phyloP scores from a whole-genome alignment of 2,888 invertebrate species.

The Zygothrica quintamaculata region DNA sequence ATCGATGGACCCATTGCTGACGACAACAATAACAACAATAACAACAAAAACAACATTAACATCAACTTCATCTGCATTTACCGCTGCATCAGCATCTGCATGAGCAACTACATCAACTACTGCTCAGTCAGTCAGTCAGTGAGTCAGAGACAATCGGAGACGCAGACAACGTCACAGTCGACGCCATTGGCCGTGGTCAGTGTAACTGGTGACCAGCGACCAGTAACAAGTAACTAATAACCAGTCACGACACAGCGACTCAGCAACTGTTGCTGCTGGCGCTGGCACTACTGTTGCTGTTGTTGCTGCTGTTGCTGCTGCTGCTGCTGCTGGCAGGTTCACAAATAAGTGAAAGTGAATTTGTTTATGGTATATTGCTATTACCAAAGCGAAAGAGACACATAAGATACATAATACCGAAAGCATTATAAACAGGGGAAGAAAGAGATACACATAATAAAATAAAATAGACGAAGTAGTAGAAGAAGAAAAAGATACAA shows the following conservation, averaged over 20 bases:
- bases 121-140: slow-evolving; percentile 64
- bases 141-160: slow-evolving; percentile 49
- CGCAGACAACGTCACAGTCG: slow-evolving; percentile 1
- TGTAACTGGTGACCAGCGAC: slow-evolving; percentile 39
- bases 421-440: slow-evolving; percentile 4
- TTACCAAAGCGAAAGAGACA: slow-evolving; percentile 68
- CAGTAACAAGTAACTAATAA: neutral
- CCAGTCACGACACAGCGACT: slow-evolving; percentile 16
- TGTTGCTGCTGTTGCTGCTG: slow-evolving; percentile 16
- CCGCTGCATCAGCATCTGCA: too few species aligned
- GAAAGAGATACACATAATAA: slow-evolving; percentile 14
- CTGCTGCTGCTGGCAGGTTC: slow-evolving; percentile 55
- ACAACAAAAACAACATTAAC: too few species aligned
- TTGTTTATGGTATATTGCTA: slow-evolving; percentile 76
- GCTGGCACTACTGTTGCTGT: neutral
- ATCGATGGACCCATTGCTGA: neutral
- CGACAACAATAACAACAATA: too few species aligned
- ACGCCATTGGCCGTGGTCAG: slow-evolving; percentile 58
- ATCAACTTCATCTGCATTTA: neutral
- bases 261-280: neutral
- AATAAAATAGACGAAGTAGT: too few species aligned
- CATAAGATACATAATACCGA: slow-evolving; percentile 54
- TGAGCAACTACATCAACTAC: slow-evolving; percentile 11
- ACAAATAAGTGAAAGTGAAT: slow-evolving; percentile 78
- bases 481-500: too few species aligned